A percentile compares a stretch with the other conserved stretches of the same genome.
Evolutionary conservation across 2,888 invertebrate genomes (phyloP).

Genomic region (Sinelater perroti): DNA sequence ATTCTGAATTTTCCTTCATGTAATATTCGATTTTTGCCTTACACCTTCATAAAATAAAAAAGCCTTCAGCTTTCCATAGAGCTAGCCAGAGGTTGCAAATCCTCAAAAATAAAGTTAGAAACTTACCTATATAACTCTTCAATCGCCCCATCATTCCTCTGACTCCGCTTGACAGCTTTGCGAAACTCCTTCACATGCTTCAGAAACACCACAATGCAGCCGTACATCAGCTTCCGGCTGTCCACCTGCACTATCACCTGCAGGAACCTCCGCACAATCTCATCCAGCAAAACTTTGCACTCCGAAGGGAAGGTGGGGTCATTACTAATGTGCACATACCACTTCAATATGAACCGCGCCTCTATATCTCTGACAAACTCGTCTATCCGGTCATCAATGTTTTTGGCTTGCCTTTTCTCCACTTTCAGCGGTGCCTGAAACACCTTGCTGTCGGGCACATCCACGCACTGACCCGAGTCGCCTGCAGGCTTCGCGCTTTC

Average conservation of each 20-base stretch:
- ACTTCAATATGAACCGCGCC: slow-evolving; percentile 60
- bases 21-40: too few relatives aligned
- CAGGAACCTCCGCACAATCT: slow-evolving; percentile 57
- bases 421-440: neutral
- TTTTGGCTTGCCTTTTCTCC: slow-evolving; percentile 19
- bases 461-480: neutral
- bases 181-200: slow-evolving; percentile 72
- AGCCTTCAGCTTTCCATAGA: too few relatives aligned
- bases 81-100: too few relatives aligned
- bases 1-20: too few relatives aligned
- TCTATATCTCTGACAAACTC: slow-evolving; percentile 60
- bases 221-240: slow-evolving; percentile 58
- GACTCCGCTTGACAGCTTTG: slow-evolving; percentile 67
- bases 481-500: neutral
- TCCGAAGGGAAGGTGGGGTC: slow-evolving; percentile 61
- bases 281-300: slow-evolving; percentile 58
- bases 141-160: slow-evolving; percentile 61
- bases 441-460: slow-evolving; percentile 6
- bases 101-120: too few relatives aligned
- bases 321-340: slow-evolving; percentile 63
- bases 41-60: too few relatives aligned
- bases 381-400: slow-evolving; percentile 48
- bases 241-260: slow-evolving; percentile 58
- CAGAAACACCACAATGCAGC: slow-evolving; percentile 64
- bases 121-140: slow-evolving; percentile 63